Evolutionary conservation across 1,140 invertebrate species (phyloP).

Genomic region (Brachionus koreanus): DNA sequence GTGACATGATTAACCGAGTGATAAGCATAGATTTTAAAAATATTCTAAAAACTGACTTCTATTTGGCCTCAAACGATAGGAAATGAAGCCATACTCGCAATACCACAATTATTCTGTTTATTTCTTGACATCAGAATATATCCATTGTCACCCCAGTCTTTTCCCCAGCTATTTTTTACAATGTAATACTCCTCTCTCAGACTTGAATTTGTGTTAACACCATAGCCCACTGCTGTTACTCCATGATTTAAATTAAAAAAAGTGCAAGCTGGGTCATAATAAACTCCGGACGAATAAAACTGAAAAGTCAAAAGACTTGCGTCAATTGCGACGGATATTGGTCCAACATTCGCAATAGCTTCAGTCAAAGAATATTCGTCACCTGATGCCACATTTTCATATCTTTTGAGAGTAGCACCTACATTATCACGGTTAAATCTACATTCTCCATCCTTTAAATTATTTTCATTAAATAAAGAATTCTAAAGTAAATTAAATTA

Average conservation of each 20-base stretch:
- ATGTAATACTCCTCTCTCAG: conserved; percentile 46
- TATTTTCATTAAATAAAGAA: neutral
- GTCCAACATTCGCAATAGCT: conserved; percentile 75
- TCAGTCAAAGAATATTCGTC: conserved; percentile 50
- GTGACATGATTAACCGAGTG: too few species aligned
- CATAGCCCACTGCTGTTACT: conserved; percentile 40
- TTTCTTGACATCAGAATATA: conserved; percentile 86
- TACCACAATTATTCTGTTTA: conserved; percentile 79
- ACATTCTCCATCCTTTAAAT: neutral
- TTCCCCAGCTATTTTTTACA: conserved; percentile 47
- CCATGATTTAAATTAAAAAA: conserved; percentile 25
- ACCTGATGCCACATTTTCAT: conserved; percentile 32
- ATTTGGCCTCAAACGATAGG: conserved; percentile 53
- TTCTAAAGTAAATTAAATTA: neutral
- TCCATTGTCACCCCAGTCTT: conserved; percentile 29
- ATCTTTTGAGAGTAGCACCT: neutral
- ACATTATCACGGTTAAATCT: neutral
- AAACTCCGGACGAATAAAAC: conserved; percentile 46
- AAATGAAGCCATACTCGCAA: conserved; percentile 70
- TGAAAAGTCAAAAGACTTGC: conserved; percentile 3
- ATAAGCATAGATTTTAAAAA: too few species aligned
- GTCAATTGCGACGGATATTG: conserved; percentile 76
- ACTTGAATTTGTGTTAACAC: neutral
- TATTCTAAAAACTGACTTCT: too few species aligned
- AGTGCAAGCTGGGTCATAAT: conserved; percentile 28